Conservation (phyloP, 1,140 invertebrate genomes). For the Nebria ingens region DNA sequence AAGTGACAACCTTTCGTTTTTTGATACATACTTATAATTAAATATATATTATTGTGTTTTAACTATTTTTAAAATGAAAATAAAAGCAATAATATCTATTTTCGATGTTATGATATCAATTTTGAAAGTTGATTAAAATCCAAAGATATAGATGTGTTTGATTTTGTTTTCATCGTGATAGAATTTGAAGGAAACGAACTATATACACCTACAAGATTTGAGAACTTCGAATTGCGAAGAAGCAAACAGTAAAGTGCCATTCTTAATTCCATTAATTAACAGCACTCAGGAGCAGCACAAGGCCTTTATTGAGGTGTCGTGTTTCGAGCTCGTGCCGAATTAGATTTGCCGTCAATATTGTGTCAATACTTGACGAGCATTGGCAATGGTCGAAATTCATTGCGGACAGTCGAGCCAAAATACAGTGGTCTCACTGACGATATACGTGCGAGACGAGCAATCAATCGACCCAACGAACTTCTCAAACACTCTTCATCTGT, state of each 20-base stretch:
- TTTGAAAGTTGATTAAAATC: too few relatives aligned
- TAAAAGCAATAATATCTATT: too few relatives aligned
- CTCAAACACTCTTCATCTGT: too few relatives aligned
- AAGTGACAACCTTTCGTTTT: too few relatives aligned
- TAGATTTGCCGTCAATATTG: conserved; percentile 7
- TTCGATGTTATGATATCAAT: too few relatives aligned
- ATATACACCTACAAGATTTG: too few relatives aligned
- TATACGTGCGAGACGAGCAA: not conserved
- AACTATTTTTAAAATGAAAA: too few relatives aligned
- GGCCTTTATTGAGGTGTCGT: conserved; percentile 6
- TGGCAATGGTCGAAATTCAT: not conserved
- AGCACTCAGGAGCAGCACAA: not conserved
- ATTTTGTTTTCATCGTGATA: too few relatives aligned
- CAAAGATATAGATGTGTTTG: too few relatives aligned
- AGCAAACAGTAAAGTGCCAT: conserved; percentile 5
- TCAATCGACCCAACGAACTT: not conserved
- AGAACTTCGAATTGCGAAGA: not conserved
- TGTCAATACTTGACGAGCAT: conserved; percentile 9
- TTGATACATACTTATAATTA: too few relatives aligned
- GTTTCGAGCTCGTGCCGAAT: conserved; percentile 2
- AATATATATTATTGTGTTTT: too few relatives aligned
- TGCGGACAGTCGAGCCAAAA: not conserved
- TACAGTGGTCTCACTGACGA: not conserved
- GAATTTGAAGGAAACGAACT: too few relatives aligned
- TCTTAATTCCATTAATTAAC: conserved; percentile 9